Percentiles rank a stretch among this genome's conserved stretches.
These are phyloP conservation scores for Saguinus imperator DNA, from an alignment of 2,113 vertebrate species.

Conservation along the genomic window DNA sequence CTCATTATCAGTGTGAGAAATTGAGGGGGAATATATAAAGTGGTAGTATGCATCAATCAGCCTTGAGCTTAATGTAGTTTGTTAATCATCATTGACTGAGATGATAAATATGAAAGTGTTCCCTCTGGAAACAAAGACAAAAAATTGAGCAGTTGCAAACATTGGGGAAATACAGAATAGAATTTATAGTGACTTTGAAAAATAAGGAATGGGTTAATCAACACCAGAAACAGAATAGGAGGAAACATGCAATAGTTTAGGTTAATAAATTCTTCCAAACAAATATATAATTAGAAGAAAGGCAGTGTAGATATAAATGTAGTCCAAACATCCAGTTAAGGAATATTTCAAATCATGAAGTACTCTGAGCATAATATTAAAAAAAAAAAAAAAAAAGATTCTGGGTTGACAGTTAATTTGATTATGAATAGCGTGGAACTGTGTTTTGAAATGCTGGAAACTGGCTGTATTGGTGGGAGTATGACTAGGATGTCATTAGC, in stretches of 20 bases:
- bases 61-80: not conserved
- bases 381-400: not conserved
- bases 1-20: not conserved
- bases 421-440: not conserved
- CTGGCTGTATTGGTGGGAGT: not conserved
- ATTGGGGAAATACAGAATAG: not conserved
- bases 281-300: not conserved
- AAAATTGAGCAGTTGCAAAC: not conserved
- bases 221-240: not conserved
- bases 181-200: not conserved
- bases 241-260: not conserved
- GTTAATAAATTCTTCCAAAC: not conserved
- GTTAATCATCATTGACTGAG: not conserved
- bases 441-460: not conserved
- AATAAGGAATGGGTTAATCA: not conserved
- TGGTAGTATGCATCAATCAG: not conserved
- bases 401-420: not conserved
- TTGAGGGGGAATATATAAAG: not conserved
- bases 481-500: not conserved
- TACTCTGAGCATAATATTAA: not conserved
- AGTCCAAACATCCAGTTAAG: not conserved
- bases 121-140: not conserved
- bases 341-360: not conserved
- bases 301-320: not conserved
- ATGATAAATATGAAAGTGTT: slow-evolving; percentile 3